Evolutionary conservation across 2,113 vertebrate species (phyloP).

Genomic region (Heterocephalus glaber): DNA sequence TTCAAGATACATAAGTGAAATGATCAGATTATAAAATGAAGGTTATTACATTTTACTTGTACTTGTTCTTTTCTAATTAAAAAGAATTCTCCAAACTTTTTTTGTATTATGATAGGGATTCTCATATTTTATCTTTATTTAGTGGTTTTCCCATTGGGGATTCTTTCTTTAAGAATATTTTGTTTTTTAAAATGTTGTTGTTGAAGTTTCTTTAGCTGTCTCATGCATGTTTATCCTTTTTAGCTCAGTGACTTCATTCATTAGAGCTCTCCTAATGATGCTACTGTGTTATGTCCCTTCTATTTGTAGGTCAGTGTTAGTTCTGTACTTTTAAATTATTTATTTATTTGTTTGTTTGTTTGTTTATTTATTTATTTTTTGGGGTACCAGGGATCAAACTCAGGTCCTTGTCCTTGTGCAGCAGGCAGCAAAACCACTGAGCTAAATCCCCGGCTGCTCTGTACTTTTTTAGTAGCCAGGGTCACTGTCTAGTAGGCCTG

Average conservation of each 20-base stretch:
- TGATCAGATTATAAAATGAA: not conserved
- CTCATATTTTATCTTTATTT: not conserved
- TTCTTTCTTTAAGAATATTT: not conserved
- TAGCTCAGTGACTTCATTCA: slow-evolving; percentile 32
- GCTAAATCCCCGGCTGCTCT: no score
- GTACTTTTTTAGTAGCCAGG: not conserved
- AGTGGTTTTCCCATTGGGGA: not conserved
- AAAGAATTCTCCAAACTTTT: not conserved
- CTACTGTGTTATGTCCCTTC: not conserved
- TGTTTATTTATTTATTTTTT: no score
- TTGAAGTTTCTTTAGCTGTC: not conserved
- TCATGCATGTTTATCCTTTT: not conserved
- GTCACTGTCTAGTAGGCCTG: not conserved
- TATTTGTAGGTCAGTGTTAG: not conserved
- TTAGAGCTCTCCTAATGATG: slow-evolving; percentile 50
- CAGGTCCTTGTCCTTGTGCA: no score
- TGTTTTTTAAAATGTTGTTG: not conserved
- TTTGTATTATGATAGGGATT: not conserved
- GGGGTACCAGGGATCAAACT: no score
- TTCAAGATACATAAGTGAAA: not conserved
- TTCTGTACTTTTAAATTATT: not conserved
- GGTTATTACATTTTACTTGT: not conserved
- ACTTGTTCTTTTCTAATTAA: slow-evolving; percentile 14
- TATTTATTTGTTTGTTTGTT: no score
- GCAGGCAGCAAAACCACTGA: no score